phyloP scores from a whole-genome alignment of 1,140 invertebrate species.

The Listronotus bonariensis region DNA sequence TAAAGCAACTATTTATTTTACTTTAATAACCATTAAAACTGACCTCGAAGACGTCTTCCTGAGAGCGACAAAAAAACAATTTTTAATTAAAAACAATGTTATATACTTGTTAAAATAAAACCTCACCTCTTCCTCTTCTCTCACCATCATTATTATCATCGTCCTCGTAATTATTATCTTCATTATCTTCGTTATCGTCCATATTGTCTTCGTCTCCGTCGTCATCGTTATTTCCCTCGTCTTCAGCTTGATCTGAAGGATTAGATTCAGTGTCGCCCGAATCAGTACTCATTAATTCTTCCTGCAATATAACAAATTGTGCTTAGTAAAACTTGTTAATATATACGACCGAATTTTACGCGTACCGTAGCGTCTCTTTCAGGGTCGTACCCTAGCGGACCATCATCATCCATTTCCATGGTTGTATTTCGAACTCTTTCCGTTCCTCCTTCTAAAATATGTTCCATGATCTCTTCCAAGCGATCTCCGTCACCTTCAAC shows the following conservation, averaged over 20 bases:
- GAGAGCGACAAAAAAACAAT: conserved; percentile 2
- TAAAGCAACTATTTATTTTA: too few relatives aligned
- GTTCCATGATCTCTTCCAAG: conserved; percentile 73
- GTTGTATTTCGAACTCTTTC: conserved; percentile 42
- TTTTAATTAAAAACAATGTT: too few relatives aligned
- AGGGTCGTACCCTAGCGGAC: conserved; percentile 47
- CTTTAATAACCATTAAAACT: conserved; percentile 56
- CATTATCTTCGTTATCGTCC: conserved; percentile 60
- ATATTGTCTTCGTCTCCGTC: conserved; percentile 64
- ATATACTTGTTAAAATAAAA: too few relatives aligned
- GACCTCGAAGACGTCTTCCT: conserved; percentile 11
- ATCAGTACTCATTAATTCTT: conserved; percentile 64
- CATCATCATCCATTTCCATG: conserved; percentile 55
- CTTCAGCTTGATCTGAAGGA: conserved; percentile 58
- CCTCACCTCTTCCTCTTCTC: conserved; percentile 38
- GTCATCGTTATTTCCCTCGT: conserved; percentile 61
- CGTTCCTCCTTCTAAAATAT: conserved; percentile 63
- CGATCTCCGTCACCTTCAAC: conserved; percentile 65
- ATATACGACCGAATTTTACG: too few relatives aligned
- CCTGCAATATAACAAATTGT: conserved; percentile 53
- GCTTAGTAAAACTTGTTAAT: not conserved
- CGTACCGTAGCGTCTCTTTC: conserved; percentile 52
- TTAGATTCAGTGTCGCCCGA: conserved; percentile 58
- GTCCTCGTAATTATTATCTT: conserved; percentile 56
- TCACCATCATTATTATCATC: conserved; percentile 49